Evolutionary conservation across 1,140 invertebrate genomes (phyloP).

Genomic region (Nymphalis io): DNA sequence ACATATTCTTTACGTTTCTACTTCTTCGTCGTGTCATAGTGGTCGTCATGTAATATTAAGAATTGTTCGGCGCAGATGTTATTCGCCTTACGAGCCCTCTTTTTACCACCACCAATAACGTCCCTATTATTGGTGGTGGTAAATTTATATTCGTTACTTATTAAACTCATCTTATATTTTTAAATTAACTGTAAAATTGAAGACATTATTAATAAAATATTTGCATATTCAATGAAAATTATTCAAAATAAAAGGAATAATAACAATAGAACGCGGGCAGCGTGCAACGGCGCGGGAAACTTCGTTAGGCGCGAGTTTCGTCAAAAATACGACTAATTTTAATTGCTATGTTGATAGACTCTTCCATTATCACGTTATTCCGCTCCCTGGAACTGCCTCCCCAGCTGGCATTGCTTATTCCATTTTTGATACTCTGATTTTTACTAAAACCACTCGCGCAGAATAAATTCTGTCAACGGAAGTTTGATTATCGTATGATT

Average conservation of each 20-base stretch:
- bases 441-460: neutral
- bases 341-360: constrained; percentile 66
- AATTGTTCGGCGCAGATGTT: too few relatives aligned
- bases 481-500: neutral
- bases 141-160: too few relatives aligned
- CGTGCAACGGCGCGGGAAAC: constrained; percentile 43
- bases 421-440: constrained; percentile 17
- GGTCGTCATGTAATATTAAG: too few relatives aligned
- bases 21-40: too few relatives aligned
- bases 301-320: constrained; percentile 55
- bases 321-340: constrained; percentile 74
- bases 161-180: too few relatives aligned
- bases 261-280: constrained; percentile 28
- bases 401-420: constrained; percentile 15
- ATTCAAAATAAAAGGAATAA: neutral
- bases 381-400: constrained; percentile 43
- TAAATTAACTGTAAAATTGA: neutral
- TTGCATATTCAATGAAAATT: constrained; percentile 6
- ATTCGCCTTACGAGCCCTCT: too few relatives aligned
- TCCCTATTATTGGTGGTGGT: too few relatives aligned
- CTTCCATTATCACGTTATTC: constrained; percentile 61
- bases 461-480: neutral
- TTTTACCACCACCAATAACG: too few relatives aligned
- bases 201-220: neutral
- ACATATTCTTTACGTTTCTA: too few relatives aligned